phyloP scores from a whole-genome alignment of 2,888 invertebrate genomes.

The Pristionchus maxplancki region DNA sequence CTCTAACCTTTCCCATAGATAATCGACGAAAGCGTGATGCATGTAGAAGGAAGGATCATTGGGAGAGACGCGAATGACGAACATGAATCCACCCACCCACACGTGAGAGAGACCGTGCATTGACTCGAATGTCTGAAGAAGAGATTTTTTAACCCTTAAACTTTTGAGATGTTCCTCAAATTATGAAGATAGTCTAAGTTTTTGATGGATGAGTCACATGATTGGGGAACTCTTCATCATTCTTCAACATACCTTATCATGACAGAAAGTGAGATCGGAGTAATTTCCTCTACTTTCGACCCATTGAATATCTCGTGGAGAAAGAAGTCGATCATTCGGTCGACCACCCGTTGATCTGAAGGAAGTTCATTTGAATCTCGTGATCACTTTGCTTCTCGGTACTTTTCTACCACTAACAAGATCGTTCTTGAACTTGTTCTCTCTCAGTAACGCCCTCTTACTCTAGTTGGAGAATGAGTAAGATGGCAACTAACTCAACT shows the following conservation, averaged over 20 bases:
- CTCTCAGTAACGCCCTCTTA: background rate
- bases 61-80: conserved; percentile 73
- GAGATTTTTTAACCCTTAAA: no score
- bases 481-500: background rate
- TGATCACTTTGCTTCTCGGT: background rate
- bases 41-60: conserved; percentile 75
- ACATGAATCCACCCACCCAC: conserved; percentile 78
- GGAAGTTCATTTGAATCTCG: background rate
- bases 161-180: no score
- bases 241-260: conserved; percentile 61
- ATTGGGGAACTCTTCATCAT: no score
- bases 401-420: background rate
- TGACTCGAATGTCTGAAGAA: conserved; percentile 71
- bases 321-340: conserved; percentile 71
- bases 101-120: conserved; percentile 76
- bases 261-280: conserved; percentile 69
- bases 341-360: conserved; percentile 61
- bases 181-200: no score
- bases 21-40: conserved; percentile 76
- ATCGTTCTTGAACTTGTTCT: conserved; percentile 18
- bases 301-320: conserved; percentile 73
- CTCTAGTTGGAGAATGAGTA: background rate
- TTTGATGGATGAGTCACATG: no score
- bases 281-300: conserved; percentile 68
- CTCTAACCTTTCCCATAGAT: conserved; percentile 72